phyloP scores from a whole-genome alignment of 2,888 invertebrate genomes.

The Rotaria macrura region DNA sequence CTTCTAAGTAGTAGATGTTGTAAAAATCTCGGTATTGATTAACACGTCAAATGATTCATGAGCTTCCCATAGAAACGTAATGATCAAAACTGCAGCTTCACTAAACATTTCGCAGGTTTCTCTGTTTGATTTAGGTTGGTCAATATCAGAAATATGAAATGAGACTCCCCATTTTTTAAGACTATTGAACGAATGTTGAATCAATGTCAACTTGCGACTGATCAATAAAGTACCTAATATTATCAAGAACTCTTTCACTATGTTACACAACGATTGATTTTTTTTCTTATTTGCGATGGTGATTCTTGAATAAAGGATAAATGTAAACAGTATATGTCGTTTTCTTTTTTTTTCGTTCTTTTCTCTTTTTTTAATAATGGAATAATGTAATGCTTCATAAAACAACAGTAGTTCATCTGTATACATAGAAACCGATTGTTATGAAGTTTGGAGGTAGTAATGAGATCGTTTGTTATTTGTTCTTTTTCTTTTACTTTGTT shows the following conservation, averaged over 20 bases:
- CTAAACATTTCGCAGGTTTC: no score
- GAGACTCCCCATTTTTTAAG: no score
- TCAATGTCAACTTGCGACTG: no score
- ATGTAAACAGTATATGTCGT: background rate
- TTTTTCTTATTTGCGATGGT: background rate
- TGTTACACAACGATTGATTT: background rate
- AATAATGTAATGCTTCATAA: background rate
- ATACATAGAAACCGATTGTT: background rate
- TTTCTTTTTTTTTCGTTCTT: background rate
- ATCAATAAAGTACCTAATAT: no score
- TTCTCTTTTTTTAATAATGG: background rate
- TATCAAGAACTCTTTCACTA: background rate
- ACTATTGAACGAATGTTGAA: no score
- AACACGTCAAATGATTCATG: no score
- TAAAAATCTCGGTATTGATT: no score
- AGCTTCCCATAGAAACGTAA: no score
- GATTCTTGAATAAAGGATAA: background rate
- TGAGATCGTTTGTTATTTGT: background rate
- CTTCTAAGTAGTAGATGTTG: no score
- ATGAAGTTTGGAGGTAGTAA: background rate
- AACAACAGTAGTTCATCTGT: constrained; percentile 4
- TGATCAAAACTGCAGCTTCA: no score
- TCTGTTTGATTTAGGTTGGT: no score
- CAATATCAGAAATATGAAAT: no score
- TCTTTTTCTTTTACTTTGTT: background rate